Evolutionary conservation across 2,113 vertebrate species (phyloP).

Genomic region (Channa argus): DNA sequence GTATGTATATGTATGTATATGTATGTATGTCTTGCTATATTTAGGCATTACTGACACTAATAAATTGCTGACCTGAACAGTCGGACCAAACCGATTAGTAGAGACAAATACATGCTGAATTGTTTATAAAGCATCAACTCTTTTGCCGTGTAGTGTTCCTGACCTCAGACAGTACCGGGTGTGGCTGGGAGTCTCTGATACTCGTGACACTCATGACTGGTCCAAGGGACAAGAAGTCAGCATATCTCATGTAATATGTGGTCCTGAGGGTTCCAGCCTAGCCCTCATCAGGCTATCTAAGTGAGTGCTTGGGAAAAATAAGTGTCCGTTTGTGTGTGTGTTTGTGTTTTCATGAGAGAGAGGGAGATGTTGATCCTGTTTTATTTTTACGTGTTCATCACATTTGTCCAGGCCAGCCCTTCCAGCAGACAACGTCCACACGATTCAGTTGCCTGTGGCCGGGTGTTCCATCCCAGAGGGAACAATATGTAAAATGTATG

Average conservation of each 20-base stretch:
- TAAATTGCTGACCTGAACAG: too few relatives aligned
- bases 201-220: conserved; percentile 85
- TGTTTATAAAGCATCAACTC: conserved; percentile 9
- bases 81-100: too few relatives aligned
- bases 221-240: conserved; percentile 88
- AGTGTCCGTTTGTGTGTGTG: not conserved
- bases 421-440: conserved; percentile 88
- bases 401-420: conserved; percentile 85
- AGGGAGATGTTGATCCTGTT: conserved; percentile 13
- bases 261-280: conserved; percentile 92
- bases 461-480: conserved; percentile 93
- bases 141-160: conserved; percentile 83
- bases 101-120: conserved; percentile 13
- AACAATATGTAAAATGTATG: conserved; percentile 92
- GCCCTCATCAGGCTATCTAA: conserved; percentile 91
- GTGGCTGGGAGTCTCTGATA: conserved; percentile 92
- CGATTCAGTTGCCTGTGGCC: conserved; percentile 91
- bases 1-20: too few relatives aligned
- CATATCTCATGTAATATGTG: conserved; percentile 93
- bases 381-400: conserved; percentile 31
- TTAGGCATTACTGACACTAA: too few relatives aligned
- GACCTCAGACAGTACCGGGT: conserved; percentile 94
- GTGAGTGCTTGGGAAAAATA: conserved; percentile 78
- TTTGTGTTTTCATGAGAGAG: not conserved
- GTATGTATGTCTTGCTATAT: too few relatives aligned